Percentiles rank a stretch among this genome's conserved stretches.
phyloP scores from a whole-genome alignment of 2,888 invertebrate species.

The Phyllotreta striolata region DNA sequence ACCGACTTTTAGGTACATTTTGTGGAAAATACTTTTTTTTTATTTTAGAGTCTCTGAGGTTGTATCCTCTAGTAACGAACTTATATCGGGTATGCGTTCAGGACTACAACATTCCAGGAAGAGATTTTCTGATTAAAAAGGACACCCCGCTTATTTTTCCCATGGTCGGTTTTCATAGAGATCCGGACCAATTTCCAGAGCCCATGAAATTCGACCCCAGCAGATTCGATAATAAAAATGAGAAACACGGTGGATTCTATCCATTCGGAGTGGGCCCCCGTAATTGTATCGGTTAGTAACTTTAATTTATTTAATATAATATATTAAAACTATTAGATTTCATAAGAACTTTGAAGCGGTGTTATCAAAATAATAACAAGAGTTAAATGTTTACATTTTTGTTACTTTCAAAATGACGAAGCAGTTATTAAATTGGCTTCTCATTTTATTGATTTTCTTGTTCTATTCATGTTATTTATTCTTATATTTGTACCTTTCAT shows the following conservation, averaged over 20 bases:
- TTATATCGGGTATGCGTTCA: constrained; percentile 44
- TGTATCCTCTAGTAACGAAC: constrained; percentile 42
- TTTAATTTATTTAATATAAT: too few relatives aligned
- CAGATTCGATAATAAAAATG: constrained; percentile 43
- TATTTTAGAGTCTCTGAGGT: constrained; percentile 42
- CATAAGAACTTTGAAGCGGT: too few relatives aligned
- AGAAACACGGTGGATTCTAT: constrained; percentile 38
- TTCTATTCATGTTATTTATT: too few relatives aligned
- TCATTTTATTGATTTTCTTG: too few relatives aligned
- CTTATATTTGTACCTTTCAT: too few relatives aligned
- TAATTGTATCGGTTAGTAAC: constrained; percentile 46
- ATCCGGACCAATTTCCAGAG: constrained; percentile 46
- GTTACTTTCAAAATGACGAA: too few relatives aligned
- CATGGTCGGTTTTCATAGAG: constrained; percentile 41
- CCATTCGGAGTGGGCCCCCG: constrained; percentile 50
- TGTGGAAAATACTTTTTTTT: too few relatives aligned
- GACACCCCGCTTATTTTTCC: constrained; percentile 44
- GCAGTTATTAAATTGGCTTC: too few relatives aligned
- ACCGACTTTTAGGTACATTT: too few relatives aligned
- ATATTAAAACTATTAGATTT: too few relatives aligned
- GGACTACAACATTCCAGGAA: constrained; percentile 45
- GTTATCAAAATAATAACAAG: too few relatives aligned
- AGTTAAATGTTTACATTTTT: too few relatives aligned
- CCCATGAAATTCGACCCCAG: constrained; percentile 48
- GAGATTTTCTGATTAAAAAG: constrained; percentile 44